phyloP scores from a whole-genome alignment of 2,797 vertebrate species.

The Clarias laeviceps region DNA sequence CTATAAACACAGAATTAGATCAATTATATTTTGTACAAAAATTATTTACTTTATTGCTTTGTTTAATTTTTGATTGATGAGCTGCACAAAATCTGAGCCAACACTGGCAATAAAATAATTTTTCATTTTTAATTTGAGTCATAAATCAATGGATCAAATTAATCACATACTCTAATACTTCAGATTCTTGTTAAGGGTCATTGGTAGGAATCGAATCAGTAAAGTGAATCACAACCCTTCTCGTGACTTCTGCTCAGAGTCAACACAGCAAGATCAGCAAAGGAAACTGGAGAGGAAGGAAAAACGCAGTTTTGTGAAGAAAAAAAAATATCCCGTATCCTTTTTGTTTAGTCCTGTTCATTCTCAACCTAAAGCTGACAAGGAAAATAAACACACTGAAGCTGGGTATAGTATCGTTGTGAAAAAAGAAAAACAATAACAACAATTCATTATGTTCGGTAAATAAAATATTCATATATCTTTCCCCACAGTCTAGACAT shows the following conservation, averaged over 20 bases:
- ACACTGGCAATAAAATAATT: not conserved
- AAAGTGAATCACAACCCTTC: not conserved
- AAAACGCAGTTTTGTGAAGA: constrained; percentile 41
- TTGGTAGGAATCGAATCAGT: not conserved
- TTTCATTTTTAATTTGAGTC: not conserved
- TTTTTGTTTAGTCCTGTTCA: constrained; percentile 33
- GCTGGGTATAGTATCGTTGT: not conserved
- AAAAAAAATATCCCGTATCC: not conserved
- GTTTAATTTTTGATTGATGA: not conserved
- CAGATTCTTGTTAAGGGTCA: not conserved
- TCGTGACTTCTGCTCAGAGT: not conserved
- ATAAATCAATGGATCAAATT: not conserved
- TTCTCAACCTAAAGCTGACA: constrained; percentile 36
- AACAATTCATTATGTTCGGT: not conserved
- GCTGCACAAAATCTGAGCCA: not conserved
- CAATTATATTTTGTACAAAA: not conserved
- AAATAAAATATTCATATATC: not conserved
- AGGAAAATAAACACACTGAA: constrained; percentile 31
- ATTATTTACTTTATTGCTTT: not conserved
- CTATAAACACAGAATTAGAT: not conserved
- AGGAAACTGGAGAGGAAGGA: constrained; percentile 50
- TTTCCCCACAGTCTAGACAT: not conserved
- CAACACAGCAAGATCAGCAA: constrained; percentile 7
- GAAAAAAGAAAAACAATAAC: not conserved
- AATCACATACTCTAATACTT: not conserved